Percentiles rank a stretch among this genome's conserved stretches.
These are phyloP conservation scores for Nothocercus julius DNA, from an alignment of 2,113 vertebrate species.

Conservation along the genomic window DNA sequence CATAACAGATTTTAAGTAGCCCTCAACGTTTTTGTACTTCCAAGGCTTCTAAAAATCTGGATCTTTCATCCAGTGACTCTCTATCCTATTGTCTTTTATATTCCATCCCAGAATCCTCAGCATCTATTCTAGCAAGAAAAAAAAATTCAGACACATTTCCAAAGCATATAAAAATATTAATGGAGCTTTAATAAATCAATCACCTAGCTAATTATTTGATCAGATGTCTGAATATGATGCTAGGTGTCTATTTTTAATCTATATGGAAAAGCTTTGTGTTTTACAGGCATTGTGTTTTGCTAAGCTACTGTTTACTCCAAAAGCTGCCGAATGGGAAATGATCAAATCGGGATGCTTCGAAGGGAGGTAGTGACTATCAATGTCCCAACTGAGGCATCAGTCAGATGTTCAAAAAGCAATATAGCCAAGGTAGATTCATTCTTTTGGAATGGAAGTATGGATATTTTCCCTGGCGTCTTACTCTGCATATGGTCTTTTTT, in stretches of 20 bases:
- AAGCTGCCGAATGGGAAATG: not conserved
- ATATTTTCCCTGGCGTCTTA: not conserved
- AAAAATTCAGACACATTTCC: not conserved
- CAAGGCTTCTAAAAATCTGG: not conserved
- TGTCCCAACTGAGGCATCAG: not conserved
- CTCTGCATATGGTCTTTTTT: not conserved
- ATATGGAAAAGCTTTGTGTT: not conserved
- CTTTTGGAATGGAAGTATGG: not conserved
- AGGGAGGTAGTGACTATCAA: not conserved
- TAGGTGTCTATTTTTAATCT: not conserved
- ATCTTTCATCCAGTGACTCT: not conserved
- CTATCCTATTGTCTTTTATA: not conserved
- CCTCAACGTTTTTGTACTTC: not conserved
- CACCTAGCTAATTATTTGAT: not conserved
- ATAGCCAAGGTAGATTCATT: not conserved
- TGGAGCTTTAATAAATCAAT: not conserved
- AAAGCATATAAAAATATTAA: not conserved
- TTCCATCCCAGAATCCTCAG: not conserved
- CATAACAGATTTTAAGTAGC: not conserved
- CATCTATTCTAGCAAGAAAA: not conserved
- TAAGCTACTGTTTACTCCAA: not conserved
- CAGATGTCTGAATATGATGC: not conserved
- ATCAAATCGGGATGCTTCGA: not conserved
- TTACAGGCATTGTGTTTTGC: not conserved
- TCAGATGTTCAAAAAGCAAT: not conserved